Base-by-base conservation (phyloP, 2,113 vertebrate genomes). In the Ariopsis seemanni region DNA sequence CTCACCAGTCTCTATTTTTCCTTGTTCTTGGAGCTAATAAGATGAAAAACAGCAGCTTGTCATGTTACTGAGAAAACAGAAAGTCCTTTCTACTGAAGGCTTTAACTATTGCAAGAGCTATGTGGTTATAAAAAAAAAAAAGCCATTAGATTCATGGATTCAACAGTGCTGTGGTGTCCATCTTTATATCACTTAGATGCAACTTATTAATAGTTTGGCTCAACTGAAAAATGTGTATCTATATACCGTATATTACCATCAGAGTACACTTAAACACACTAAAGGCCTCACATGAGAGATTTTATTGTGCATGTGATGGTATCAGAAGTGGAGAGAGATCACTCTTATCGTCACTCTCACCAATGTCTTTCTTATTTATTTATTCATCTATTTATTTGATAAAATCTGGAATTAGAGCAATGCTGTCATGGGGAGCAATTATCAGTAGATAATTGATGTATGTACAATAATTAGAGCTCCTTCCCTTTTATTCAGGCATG, bases 31-130 rank as follows among this genome's bases (percentile, higher is more conserved):
- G 15, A 57, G n/a, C 7, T 18, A 57, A 57, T 57, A 79, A 79
- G 77, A 79, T 79, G 53, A 55, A 79, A 79, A 79, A 30, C 14
- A 27, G 77, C n/a, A 79, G 75, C 50, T n/a, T 79, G 22, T 8
- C 14, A 55, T 57, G n/a, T 34, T 60, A 60, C 74, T 4, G 22
- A 52, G 22, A 53, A 53, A 77, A 1, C 48, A 52, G 50, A 53
- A 77, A n/a, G 48, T n/a, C 22, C 14, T 53, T 74, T 48, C 34
- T 74, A 34, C 22, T 9, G 17, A 79, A 78, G 52, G 50, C 12
- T 52, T 42, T 22, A 10, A 52, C 27, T 48, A 50, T 57, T 57
- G 12, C n/a, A 25, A 55, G n/a, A 27, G 71, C 18, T 42, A 42
- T 50, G 18, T 7, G 4, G 71, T 74, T 20, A 42, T 42, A 3